Evolutionary conservation across 2,797 vertebrate genomes (phyloP), one percentile per base, ranked within the genome.

Genomic region (Liparis tanakae): DNA sequence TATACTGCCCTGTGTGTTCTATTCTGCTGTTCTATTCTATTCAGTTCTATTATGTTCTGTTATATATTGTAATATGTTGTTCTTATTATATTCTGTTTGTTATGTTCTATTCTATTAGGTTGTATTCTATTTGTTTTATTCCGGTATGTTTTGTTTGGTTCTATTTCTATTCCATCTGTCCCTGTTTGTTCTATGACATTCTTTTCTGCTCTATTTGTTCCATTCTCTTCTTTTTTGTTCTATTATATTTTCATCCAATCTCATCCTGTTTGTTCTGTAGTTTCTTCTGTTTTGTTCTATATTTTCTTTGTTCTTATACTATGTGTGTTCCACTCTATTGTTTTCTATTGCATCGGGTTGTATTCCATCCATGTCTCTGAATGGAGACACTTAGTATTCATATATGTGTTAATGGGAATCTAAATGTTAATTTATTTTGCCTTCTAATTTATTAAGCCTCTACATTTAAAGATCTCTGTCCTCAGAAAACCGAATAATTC

Each of bases 391-490:
- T 67, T 65, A 39, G 60, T 69, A 64, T 74, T n/a, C 67, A 60
- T 48, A 55, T 67, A 79, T 65, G 37, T 60, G 22, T 63, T 70
- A 85, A 85, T 75, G 62, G 62, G 55, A 56, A 81, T 80, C 79
- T 68, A 83, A 84, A 79, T 87, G 67, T 81, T 78, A 67, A 85
- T 82, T 76, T 76, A 63, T 72, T 55, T 48, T 69, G 79, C 71
- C 50, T 71, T 48, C 53, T 78, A 74, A 78, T 85, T 76, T 65
- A 70, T 74, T 64, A 73, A 78, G 62, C 70, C 7, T 69, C 41
- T 39, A 14, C 58, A 25, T 72, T 75, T 71, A 79, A 72, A 84
- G 55, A 72, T 65, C 58, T 69, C 20, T 17, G 68, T 78, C 53
- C 8, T 72, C 34, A 10, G 36, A 67, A 82, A 69, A 41, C 1